Percentiles rank a stretch among this genome's conserved stretches.
These are phyloP conservation scores for Hydrozoanthus tunicans DNA, from an alignment of 64 coral and sea anemone species.

Conservation along the genomic window DNA sequence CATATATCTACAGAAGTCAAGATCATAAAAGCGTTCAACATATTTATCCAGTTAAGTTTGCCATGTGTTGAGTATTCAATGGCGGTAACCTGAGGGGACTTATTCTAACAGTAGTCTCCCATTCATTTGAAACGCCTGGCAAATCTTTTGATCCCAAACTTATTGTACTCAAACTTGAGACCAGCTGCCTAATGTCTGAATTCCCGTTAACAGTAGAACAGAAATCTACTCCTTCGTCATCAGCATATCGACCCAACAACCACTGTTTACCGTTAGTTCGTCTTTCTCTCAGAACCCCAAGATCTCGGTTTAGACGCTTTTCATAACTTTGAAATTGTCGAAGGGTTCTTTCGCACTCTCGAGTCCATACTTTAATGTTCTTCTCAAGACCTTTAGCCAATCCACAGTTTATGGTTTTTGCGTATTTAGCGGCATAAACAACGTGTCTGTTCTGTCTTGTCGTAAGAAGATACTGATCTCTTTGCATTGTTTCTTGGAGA, in stretches of 20 bases:
- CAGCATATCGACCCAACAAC: background rate
- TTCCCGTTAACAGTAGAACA: background rate
- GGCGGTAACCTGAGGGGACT: too few relatives aligned
- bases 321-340: background rate
- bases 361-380: background rate
- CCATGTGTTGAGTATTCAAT: too few relatives aligned
- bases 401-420: constrained; percentile 28
- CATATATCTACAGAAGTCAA: too few relatives aligned
- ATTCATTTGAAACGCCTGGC: background rate
- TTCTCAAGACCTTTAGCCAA: constrained; percentile 17
- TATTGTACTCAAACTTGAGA: background rate
- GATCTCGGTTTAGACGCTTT: constrained; percentile 6
- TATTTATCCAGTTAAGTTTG: too few relatives aligned
- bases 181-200: background rate
- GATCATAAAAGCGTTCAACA: too few relatives aligned
- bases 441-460: constrained; percentile 31
- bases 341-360: constrained; percentile 1
- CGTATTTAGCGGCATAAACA: constrained; percentile 39
- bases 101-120: too few relatives aligned
- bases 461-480: constrained; percentile 10
- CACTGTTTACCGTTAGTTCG: background rate
- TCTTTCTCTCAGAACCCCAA: background rate
- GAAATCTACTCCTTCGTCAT: background rate
- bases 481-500: constrained; percentile 7
- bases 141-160: background rate